Percentiles rank a stretch among this genome's conserved stretches.
Evolutionary conservation across 2,797 vertebrate genomes (phyloP).

Genomic region (Pseudochromis fuscus): DNA sequence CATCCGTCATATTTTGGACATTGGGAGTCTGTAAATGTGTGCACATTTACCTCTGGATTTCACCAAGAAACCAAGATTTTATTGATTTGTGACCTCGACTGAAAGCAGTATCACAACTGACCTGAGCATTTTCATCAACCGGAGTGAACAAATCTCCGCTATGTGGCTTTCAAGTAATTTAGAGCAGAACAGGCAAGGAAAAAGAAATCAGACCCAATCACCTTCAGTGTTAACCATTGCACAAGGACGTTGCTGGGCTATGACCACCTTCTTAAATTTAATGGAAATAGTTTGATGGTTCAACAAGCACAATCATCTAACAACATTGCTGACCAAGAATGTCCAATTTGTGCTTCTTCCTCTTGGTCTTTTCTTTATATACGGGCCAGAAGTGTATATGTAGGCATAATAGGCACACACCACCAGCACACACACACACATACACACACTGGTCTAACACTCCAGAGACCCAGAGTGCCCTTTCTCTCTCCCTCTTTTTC

Average conservation of each 20-base stretch:
- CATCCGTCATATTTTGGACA: background rate
- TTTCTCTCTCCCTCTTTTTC: conserved; percentile 69
- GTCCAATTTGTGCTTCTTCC: conserved; percentile 64
- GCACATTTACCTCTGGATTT: background rate
- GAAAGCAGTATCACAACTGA: background rate
- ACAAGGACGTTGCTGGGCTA: conserved; percentile 67
- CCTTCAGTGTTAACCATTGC: conserved; percentile 45
- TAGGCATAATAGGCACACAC: conserved; percentile 11
- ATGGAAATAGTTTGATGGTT: conserved; percentile 73
- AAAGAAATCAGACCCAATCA: conserved; percentile 49
- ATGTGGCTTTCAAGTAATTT: conserved; percentile 14
- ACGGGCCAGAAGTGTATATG: conserved; percentile 26
- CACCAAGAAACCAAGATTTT: background rate
- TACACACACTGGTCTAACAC: conserved; percentile 52
- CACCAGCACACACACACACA: conserved; percentile 35
- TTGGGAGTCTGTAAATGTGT: background rate
- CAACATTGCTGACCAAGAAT: conserved; percentile 73
- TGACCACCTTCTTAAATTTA: conserved; percentile 66
- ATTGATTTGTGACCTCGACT: background rate
- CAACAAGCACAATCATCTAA: conserved; percentile 72
- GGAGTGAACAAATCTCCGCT: background rate
- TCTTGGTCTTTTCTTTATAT: conserved; percentile 50
- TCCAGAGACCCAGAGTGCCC: conserved; percentile 71
- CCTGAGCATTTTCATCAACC: background rate
- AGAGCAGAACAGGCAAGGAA: conserved; percentile 10